These are phyloP conservation scores for Rousettus madagascariensis DNA, from an alignment of 2,797 vertebrate genomes.

Conservation along the genomic window DNA sequence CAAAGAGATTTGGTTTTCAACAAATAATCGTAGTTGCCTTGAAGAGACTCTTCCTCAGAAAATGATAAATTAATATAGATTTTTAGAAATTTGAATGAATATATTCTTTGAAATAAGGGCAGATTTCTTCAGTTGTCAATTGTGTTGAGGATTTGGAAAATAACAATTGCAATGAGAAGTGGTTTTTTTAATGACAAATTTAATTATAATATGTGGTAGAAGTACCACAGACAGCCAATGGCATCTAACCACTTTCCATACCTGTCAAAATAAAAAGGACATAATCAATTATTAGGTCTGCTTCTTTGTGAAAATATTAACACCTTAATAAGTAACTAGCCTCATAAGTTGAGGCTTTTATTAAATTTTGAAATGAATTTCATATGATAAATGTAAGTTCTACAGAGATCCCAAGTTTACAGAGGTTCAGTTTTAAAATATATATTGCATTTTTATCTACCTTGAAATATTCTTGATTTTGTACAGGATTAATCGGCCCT, in stretches of 20 bases:
- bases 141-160: not conserved
- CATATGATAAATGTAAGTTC: not conserved
- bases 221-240: not conserved
- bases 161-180: not conserved
- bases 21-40: not conserved
- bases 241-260: not conserved
- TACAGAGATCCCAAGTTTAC: not conserved
- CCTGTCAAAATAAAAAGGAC: not conserved
- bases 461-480: not conserved
- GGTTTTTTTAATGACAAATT: not conserved
- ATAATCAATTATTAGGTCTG: not conserved
- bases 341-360: not conserved
- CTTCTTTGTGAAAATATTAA: not conserved
- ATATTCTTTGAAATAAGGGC: not conserved
- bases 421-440: not conserved
- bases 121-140: not conserved
- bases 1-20: constrained; percentile 4
- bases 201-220: not conserved
- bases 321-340: not conserved
- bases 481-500: not conserved
- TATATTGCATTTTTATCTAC: not conserved
- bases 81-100: constrained; percentile 21
- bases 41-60: not conserved
- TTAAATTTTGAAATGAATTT: not conserved
- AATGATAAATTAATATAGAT: not conserved